These are phyloP conservation scores for Neomonachus schauinslandi DNA, from an alignment of 2,113 vertebrate species.

Conservation along the genomic window DNA sequence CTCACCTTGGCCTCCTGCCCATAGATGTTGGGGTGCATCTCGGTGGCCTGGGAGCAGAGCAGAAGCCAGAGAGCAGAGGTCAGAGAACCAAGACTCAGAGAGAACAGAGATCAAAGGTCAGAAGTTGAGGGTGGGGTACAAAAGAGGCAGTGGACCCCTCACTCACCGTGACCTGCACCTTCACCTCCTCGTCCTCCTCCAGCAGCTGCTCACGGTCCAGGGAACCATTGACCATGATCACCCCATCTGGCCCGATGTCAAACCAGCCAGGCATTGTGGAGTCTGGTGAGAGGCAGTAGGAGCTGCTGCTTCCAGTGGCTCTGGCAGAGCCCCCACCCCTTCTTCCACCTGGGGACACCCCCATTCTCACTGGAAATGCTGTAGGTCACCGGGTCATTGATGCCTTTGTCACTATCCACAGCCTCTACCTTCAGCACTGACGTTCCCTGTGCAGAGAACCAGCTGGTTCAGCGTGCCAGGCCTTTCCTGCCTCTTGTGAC, in stretches of 20 bases:
- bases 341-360: background rate
- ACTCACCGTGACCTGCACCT: conserved; percentile 89
- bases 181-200: conserved; percentile 80
- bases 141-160: no score
- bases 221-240: conserved; percentile 82
- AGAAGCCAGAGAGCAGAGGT: background rate
- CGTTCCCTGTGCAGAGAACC: conserved; percentile 76
- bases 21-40: conserved; percentile 73
- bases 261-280: conserved; percentile 84
- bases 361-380: conserved; percentile 86
- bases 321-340: background rate
- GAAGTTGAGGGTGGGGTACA: background rate
- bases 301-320: background rate
- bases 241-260: conserved; percentile 79
- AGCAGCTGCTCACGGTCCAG: conserved; percentile 91
- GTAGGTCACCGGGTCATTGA: conserved; percentile 86
- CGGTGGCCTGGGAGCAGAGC: conserved; percentile 81
- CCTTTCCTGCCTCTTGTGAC: background rate
- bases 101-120: background rate
- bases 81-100: background rate
- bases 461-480: background rate
- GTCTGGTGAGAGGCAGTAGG: conserved; percentile 67
- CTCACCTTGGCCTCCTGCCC: conserved; percentile 68
- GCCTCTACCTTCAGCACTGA: conserved; percentile 86
- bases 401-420: conserved; percentile 88